Conservation (phyloP, 2,113 vertebrate genomes). For the Macrotis lagotis region DNA sequence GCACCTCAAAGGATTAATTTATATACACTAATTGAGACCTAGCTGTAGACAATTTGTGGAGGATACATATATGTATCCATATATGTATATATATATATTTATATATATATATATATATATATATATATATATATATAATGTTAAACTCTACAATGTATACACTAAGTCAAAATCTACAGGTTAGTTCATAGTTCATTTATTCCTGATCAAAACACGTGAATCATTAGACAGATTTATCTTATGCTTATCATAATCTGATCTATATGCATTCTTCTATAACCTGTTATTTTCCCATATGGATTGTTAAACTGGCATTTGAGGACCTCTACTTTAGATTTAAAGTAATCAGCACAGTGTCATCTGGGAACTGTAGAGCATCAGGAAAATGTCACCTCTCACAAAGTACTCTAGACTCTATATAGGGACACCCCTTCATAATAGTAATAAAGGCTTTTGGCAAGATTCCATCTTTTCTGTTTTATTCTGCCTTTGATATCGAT, state of each 20-base stretch:
- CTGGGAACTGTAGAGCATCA: not conserved
- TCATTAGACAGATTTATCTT: not conserved
- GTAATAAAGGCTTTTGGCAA: not conserved
- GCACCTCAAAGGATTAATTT: not conserved
- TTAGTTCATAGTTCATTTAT: not conserved
- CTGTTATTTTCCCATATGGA: not conserved
- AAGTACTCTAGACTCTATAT: not conserved
- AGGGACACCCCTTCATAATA: not conserved
- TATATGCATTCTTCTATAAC: not conserved
- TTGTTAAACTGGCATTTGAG: not conserved
- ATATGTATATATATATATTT: too few species aligned
- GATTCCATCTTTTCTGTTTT: not conserved
- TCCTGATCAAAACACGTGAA: not conserved
- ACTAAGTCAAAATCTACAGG: not conserved
- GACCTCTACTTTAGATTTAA: not conserved
- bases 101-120: too few species aligned
- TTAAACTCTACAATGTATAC: not conserved
- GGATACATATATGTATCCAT: not conserved
- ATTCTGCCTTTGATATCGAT: not conserved
- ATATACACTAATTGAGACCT: not conserved
- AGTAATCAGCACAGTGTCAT: not conserved
- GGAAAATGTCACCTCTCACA: not conserved
- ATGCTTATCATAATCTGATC: not conserved
- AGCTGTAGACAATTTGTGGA: not conserved
- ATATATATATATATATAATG: too few species aligned